phyloP scores from a whole-genome alignment of 2,797 vertebrate genomes.

The Linurgus olivaceus region DNA sequence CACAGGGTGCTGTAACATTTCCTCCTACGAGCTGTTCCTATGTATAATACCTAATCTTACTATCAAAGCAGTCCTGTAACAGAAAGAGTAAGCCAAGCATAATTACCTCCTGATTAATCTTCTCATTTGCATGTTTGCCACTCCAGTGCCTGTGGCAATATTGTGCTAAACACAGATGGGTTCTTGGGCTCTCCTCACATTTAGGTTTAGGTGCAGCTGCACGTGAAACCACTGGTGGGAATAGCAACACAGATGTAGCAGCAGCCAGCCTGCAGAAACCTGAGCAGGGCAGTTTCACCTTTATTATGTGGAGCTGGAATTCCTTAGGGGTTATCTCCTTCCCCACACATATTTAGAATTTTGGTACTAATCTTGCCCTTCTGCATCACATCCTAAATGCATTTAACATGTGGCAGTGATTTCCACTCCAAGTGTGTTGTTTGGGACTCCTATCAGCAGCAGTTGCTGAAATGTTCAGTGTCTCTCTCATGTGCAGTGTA shows the following conservation, averaged over 20 bases:
- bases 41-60: background rate
- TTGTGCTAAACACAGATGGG: slow-evolving; percentile 26
- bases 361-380: slow-evolving; percentile 39
- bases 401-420: slow-evolving; percentile 53
- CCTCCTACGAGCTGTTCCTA: background rate
- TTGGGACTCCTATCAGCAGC: background rate
- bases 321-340: slow-evolving; percentile 47
- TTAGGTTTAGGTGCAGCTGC: slow-evolving; percentile 37
- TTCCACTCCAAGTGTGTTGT: slow-evolving; percentile 12
- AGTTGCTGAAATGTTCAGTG: background rate
- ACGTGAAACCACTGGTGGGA: background rate
- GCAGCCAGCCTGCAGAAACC: background rate
- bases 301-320: slow-evolving; percentile 18
- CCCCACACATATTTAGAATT: slow-evolving; percentile 27
- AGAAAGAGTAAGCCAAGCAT: background rate
- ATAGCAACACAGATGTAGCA: background rate
- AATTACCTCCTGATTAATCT: slow-evolving; percentile 34
- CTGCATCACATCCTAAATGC: background rate
- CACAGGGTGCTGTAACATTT: background rate
- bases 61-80: slow-evolving; percentile 20
- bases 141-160: background rate
- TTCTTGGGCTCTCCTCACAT: background rate
- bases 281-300: slow-evolving; percentile 29
- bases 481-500: background rate
- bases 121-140: slow-evolving; percentile 42